Evolutionary conservation across 2,113 vertebrate genomes (phyloP), one percentile per base, ranked within the genome.

Genomic region (Aramus guarauna): DNA sequence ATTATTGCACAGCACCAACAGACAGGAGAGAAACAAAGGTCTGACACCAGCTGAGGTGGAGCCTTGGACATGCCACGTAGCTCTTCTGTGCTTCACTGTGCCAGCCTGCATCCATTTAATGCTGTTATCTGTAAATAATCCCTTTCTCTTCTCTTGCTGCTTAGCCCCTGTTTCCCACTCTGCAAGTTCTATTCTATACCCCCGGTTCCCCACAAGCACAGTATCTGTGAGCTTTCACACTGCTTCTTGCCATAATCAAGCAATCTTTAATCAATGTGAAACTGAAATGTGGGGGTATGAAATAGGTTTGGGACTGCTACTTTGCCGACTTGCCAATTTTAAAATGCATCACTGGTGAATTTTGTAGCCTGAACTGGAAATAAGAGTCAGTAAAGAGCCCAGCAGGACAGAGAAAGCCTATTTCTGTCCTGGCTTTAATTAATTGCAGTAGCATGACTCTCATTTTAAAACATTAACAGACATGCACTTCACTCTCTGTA

Each of bases 41-140:
- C 22, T 0, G 0, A 32, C 8, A 50, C 2, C 48, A 59, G 20
- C 30, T 12, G 32, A 14, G 32, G 8, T 2, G 15, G 11, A 60
- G 14, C 59, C 45, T 12, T 8, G 10, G 27, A 52, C 47, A 13
- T 4, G 19, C 6, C 64, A 55, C 0, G 2, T 6, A 85, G 37
- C 45, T 34, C 13, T 36, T 18, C 29, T 32, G 29, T 59, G 15
- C 43, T 50, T 13, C 13, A 5, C 19, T 5, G 12, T 32, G 43
- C 43, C 69, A 75, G 21, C 17, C 48, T 53, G 5, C 0, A 1
- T 13, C 45, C 14, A 9, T 36, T 45, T 53, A 17, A 19, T 9
- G 21, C 32, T 50, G 37, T 4, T 37, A 24, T 17, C 24, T 73
- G 16, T 29, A 67, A 55, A 59, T 2, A 37, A 2, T 30, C 43